Evolutionary conservation across 2,113 vertebrate genomes (phyloP).

Genomic region (Vulpes vulpes): DNA sequence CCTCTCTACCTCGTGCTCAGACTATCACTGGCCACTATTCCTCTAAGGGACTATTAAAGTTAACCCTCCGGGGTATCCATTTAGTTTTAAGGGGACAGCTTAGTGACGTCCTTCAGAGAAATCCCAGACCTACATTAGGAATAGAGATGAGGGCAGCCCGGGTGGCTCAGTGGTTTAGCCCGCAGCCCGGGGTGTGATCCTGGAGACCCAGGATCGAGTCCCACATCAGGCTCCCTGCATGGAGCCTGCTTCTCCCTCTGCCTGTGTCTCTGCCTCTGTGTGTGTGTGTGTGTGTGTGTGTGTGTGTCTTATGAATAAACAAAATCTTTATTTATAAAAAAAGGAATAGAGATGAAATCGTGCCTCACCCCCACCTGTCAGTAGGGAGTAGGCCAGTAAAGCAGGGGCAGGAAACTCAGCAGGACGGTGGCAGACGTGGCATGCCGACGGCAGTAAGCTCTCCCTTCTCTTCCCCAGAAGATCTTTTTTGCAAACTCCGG

Average conservation of each 20-base stretch:
- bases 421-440: neutral
- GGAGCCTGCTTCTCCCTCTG: too few relatives aligned
- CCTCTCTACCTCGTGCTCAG: neutral
- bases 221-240: too few relatives aligned
- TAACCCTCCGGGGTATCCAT: neutral
- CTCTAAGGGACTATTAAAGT: neutral
- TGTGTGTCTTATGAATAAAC: too few relatives aligned
- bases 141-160: neutral
- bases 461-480: neutral
- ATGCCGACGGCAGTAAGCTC: neutral
- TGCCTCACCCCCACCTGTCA: neutral
- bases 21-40: neutral
- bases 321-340: too few relatives aligned
- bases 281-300: too few relatives aligned
- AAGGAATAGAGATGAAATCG: neutral
- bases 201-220: too few relatives aligned
- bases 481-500: neutral
- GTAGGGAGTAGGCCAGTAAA: neutral
- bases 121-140: neutral
- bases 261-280: too few relatives aligned
- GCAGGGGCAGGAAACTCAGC: rapidly evolving
- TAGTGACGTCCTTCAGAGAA: neutral
- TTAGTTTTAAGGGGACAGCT: neutral
- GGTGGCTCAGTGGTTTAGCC: too few relatives aligned
- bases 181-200: too few relatives aligned